Evolutionary conservation across 2,113 vertebrate species (phyloP), one percentile per base, ranked within the genome.

Genomic region (Oryzias melastigma): DNA sequence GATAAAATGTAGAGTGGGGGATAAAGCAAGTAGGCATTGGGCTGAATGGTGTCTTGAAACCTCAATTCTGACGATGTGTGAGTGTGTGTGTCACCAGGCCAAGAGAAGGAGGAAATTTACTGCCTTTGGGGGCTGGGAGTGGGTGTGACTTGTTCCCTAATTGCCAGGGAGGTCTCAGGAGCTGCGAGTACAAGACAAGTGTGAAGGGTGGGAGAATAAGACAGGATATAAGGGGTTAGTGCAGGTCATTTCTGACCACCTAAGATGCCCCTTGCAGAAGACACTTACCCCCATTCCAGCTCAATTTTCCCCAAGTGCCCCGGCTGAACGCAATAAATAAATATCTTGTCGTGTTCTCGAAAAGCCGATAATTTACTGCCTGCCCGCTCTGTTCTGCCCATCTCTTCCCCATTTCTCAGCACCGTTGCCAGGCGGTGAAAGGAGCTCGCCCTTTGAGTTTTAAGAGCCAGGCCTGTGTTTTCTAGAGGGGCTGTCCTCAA

Each of bases 151-250:
- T 89, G 93, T 94, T 95, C 92, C 78, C 95, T 98, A 97, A 98
- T 98, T 97, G 98, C 96, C 95, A 95, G 95, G 96, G 94, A 98
- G 95, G 97, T 95, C 92, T 92, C 78, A 68, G 93, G 83, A 94
- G 93, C 91, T 92, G 90, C 51, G 84, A 50, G 41, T 75, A 91
- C 91, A 92, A 93, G 92, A 90, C 71, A 91, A 93, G 93, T 92
- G 68, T 94, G 92, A 93, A 93, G 92, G 91, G 65, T 29, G 24
- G 84, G 90, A 95, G 92, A 96, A 95, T 93, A 90, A 92, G 93
- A 96, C 93, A 95, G 95, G 95, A 98, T 95, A 96, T 91, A 90
- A 92, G 90, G 85, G 95, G 95, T 94, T 91, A 95, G 80, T 79
- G 66, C 82, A 90, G 94, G 94, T 95, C 94, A 92, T 25, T 14